Percentiles rank a stretch among this genome's conserved stretches.
Conservation (phyloP, 2,113 vertebrate genomes). For the Leiothrix lutea region DNA sequence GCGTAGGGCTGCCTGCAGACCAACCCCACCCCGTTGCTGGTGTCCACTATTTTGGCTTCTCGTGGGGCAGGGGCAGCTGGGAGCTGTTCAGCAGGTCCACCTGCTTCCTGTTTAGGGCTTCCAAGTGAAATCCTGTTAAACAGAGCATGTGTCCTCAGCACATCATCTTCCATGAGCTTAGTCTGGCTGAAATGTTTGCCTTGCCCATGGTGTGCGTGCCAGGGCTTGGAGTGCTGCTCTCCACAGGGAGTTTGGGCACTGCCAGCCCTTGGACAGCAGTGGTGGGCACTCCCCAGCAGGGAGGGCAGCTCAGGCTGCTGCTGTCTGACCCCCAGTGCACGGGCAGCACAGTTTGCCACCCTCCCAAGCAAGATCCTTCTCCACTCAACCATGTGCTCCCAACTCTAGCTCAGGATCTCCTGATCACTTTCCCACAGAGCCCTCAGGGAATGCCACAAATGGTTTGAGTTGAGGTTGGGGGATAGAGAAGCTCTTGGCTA, state of each 20-base stretch:
- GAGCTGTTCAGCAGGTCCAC: not conserved
- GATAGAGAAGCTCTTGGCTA: not conserved
- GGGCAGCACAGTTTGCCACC: not conserved
- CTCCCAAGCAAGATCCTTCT: not conserved
- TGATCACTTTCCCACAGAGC: not conserved
- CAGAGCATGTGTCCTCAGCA: not conserved
- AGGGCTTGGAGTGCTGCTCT: not conserved
- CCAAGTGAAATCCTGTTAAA: not conserved
- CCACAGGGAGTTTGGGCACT: not conserved
- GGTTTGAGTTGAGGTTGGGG: slow-evolving; percentile 15
- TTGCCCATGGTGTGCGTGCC: accelerated
- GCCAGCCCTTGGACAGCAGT: not conserved
- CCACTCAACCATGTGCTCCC: not conserved
- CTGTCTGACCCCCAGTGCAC: not conserved
- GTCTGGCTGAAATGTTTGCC: not conserved
- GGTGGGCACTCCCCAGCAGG: not conserved
- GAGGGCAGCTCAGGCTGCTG: not conserved
- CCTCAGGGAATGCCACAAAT: slow-evolving; percentile 9
- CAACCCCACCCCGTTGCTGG: not conserved
- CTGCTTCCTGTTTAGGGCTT: not conserved
- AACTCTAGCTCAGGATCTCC: not conserved
- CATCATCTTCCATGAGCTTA: not conserved
- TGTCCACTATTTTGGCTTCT: not conserved
- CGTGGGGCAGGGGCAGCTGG: not conserved
- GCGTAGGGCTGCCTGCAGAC: not conserved